Conservation (phyloP, 2,888 invertebrate genomes). For the Drosophila kuntzei region DNA sequence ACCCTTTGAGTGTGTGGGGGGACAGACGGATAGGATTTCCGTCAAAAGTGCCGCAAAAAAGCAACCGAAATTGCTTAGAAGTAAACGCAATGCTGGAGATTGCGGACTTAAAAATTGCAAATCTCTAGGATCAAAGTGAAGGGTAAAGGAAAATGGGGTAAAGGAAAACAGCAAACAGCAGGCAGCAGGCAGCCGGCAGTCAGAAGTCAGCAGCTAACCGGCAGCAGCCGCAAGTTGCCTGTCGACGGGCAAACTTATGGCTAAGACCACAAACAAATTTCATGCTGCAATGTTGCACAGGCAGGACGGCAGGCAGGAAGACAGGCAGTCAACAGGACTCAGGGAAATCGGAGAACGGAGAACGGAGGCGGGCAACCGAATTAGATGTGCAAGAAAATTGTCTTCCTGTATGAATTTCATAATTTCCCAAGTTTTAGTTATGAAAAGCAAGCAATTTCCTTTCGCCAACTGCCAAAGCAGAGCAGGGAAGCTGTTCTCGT, state of each 20-base stretch:
- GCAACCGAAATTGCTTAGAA: slow-evolving; percentile 56
- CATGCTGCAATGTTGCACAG: slow-evolving; percentile 66
- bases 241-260: slow-evolving; percentile 79
- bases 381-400: slow-evolving; percentile 83
- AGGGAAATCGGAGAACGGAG: neutral
- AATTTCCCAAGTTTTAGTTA: slow-evolving; percentile 83
- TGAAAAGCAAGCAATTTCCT: slow-evolving; percentile 83
- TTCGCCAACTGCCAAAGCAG: slow-evolving; percentile 33
- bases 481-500: neutral
- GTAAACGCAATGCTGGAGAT: slow-evolving; percentile 26
- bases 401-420: slow-evolving; percentile 85
- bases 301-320: neutral
- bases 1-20: neutral
- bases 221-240: slow-evolving; percentile 73
- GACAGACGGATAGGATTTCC: slow-evolving; percentile 69
- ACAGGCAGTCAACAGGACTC: slow-evolving; percentile 1
- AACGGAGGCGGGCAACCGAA: slow-evolving; percentile 49
- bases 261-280: slow-evolving; percentile 80
- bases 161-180: neutral
- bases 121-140: slow-evolving; percentile 49
- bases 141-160: neutral
- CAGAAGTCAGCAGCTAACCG: slow-evolving; percentile 47
- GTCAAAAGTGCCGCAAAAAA: slow-evolving; percentile 74
- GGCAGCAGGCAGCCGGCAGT: slow-evolving; percentile 11
- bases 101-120: slow-evolving; percentile 60